These are phyloP conservation scores for Glyptemys insculpta DNA, from an alignment of 2,797 vertebrate species.

Conservation along the genomic window DNA sequence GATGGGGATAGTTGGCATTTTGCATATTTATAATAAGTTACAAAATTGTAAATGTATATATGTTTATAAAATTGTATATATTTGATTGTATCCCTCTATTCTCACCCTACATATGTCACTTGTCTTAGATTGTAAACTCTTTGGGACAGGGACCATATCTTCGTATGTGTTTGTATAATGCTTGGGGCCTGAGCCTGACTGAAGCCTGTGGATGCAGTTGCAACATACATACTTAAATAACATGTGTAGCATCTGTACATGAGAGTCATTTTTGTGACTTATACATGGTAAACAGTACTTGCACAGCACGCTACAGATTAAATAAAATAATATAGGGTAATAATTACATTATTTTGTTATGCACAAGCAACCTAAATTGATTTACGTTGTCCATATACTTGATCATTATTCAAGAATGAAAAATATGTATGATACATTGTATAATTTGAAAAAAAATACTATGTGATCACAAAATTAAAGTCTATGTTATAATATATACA, in stretches of 20 bases:
- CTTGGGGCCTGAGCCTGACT: background rate
- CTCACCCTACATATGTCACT: fast-evolving
- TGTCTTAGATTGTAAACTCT: fast-evolving
- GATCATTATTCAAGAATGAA: fast-evolving
- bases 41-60: background rate
- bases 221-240: background rate
- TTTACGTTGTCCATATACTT: background rate
- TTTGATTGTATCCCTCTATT: background rate
- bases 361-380: background rate
- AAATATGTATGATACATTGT: background rate
- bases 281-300: background rate
- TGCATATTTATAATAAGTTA: fast-evolving
- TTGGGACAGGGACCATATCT: background rate
- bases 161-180: background rate
- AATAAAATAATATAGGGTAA: background rate
- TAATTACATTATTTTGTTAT: background rate
- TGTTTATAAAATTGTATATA: background rate
- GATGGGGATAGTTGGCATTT: background rate
- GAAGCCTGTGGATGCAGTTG: fast-evolving
- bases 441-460: background rate
- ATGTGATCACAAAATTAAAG: fast-evolving
- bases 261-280: background rate
- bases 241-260: background rate
- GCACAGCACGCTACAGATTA: background rate
- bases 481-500: background rate